phyloP scores from a whole-genome alignment of 2,888 invertebrate genomes.

The Celastrina argiolus region DNA sequence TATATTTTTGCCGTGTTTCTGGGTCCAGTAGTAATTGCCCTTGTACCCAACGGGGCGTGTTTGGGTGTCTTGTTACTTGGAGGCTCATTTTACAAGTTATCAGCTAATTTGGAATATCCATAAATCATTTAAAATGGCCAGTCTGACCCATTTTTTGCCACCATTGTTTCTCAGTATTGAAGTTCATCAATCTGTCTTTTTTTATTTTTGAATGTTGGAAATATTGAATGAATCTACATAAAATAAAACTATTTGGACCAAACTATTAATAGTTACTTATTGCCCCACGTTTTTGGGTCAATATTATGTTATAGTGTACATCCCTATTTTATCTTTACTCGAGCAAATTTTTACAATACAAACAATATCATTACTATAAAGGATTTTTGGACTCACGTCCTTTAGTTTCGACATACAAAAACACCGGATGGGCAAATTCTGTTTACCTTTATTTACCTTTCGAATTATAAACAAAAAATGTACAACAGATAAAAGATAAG shows the following conservation, averaged over 20 bases:
- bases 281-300: neutral
- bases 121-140: conserved; percentile 14
- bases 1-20: neutral
- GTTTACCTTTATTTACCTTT: conserved; percentile 61
- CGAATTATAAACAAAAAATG: conserved; percentile 55
- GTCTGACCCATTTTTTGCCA: conserved; percentile 4
- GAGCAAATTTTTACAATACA: neutral
- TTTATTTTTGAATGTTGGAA: neutral
- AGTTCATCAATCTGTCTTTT: neutral
- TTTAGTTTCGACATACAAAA: conserved; percentile 40
- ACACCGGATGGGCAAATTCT: conserved; percentile 60
- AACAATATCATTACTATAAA: conserved; percentile 9
- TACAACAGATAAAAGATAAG: conserved; percentile 49
- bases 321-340: neutral
- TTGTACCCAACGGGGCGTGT: conserved; percentile 14
- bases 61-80: conserved; percentile 5
- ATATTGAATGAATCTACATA: neutral
- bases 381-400: conserved; percentile 24
- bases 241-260: neutral
- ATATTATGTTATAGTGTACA: no score
- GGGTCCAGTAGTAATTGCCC: conserved; percentile 11
- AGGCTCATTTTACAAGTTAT: conserved; percentile 12
- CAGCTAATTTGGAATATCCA: conserved; percentile 13
- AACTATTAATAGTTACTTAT: neutral
- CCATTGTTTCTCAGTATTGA: conserved; percentile 4